Base-by-base conservation (phyloP, 2,888 invertebrate genomes). In the Cephus pygmeus region DNA sequence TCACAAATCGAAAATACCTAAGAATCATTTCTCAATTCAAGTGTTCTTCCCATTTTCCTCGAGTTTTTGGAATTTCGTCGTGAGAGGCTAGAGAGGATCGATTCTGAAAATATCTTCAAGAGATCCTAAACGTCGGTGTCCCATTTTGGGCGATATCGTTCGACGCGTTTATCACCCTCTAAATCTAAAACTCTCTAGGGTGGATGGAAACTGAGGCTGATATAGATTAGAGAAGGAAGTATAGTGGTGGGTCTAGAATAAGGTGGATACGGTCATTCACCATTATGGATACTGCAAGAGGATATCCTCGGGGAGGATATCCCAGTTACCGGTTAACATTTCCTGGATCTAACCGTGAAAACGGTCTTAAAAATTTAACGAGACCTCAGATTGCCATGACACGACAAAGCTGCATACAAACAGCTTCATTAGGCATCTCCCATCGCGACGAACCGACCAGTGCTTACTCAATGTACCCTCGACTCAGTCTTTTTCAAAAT, bases 291-390 rank as follows among this genome's bases (percentile, higher is more conserved):
- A 23, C 23, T 56, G 56, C 23, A 56, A 23, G 23, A 56, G 56
- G 56, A 56, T 56, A 56, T 56, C 56, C 56, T 56, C 23, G 9
- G 56, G 56, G 56, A 56, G 56, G 73, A 76, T 73, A 71, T 71
- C 34, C 76, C 56, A 73, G 56, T 68, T 76, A 30, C 56, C 71
- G 56, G 40, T 68, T 76, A 34, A 34, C 76, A n/a, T 76, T 69
- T 33, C 56, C 73, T 56, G 68, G 73, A 34, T 73, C 71, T 73
- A 76, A 56, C 73, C 56, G 1, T 35, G 73, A 73, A 15, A 68
- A 73, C 56, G 73, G 73, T 40, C 73, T 73, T 76, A 74, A 34
- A 73, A 34, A 76, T 76, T 73, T 76, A 73, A 76, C 73, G 69
- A 71, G 40, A 73, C 73, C 34, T 76, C 76, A 76, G 73, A 76